phyloP scores from a whole-genome alignment of 2,113 vertebrate species.

The Tychaedon coryphoeus region DNA sequence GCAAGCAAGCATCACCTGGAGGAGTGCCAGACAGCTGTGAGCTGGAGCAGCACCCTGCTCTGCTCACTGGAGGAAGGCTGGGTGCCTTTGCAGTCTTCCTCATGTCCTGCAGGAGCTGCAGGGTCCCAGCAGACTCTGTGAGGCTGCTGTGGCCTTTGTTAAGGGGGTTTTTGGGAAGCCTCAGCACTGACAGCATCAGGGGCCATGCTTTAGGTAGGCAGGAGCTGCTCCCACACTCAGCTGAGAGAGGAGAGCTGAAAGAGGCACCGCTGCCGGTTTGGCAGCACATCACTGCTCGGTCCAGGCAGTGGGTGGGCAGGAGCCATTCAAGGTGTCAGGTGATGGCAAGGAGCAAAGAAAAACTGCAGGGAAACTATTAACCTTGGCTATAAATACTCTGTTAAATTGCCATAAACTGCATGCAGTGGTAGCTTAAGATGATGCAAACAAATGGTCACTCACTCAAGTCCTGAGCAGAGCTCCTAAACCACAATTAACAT shows the following conservation, averaged over 20 bases:
- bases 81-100: background rate
- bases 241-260: background rate
- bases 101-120: fast-evolving
- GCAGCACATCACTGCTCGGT: fast-evolving
- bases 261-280: background rate
- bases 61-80: background rate
- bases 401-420: conserved; percentile 16
- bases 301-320: background rate
- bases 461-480: background rate
- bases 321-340: conserved; percentile 37
- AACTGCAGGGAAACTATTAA: conserved; percentile 36
- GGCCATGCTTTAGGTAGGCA: background rate
- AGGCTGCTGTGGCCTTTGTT: background rate
- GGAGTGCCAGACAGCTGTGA: conserved; percentile 1
- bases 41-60: background rate
- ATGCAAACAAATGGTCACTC: conserved; percentile 19
- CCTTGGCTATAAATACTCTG: conserved; percentile 43
- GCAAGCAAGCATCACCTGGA: conserved; percentile 19
- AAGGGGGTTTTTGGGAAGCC: background rate
- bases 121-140: background rate
- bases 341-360: conserved; percentile 46
- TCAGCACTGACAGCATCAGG: background rate
- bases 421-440: background rate
- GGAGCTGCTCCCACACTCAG: background rate
- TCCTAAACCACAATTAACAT: conserved; percentile 26